Evolutionary conservation across 2,888 invertebrate genomes (phyloP), one percentile per base, ranked within the genome.

Genomic region (Escarpia spicata): DNA sequence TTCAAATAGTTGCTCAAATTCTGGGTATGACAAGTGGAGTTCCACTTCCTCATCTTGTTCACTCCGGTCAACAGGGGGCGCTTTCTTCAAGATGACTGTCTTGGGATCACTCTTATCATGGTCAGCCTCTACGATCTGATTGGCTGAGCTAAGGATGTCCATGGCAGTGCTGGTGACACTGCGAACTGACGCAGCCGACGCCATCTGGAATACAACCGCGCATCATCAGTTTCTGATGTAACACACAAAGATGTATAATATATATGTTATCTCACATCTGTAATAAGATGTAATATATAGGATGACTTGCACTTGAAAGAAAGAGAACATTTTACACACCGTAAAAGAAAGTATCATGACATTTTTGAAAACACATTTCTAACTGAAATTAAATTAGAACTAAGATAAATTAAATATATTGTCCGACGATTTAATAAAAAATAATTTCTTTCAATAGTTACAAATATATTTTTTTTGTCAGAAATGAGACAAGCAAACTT

Each of bases 151-250:
- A 9, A 93, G 60, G 92, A 95, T 93, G 92, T 95, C 94, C 8
- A 96, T 93, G n/a, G 95, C 95, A 44, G 94, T 93, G 43, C 95
- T 94, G 37, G 96, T 95, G 31, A 95, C 93, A 60, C 94, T 93
- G 60, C 95, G 94, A 19, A 95, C 94, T 92, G 94, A 94, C 90
- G 94, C 93, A 3, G 95, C 95, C 58, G 95, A 94, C 44, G 94
- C 37, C 58, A 75, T 92, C 93, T 93, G 93, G 89, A 91, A 92
- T n/a, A 31, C 15, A 90, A 90, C 12, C 37, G n/a, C 43, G 52
- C 52, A 75, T 26, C 2, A 6, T 75, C 75, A 75, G 75, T n/a
- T 26, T 75, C 75, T n/a, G 52, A 26, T 26, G 15, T 6, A 4
- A 26, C 4, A 75, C 37, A 75, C 37, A 75, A 9, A 92, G n/a